Base-by-base conservation (phyloP, 2,888 invertebrate genomes). In the Dicyrtomina minuta region DNA sequence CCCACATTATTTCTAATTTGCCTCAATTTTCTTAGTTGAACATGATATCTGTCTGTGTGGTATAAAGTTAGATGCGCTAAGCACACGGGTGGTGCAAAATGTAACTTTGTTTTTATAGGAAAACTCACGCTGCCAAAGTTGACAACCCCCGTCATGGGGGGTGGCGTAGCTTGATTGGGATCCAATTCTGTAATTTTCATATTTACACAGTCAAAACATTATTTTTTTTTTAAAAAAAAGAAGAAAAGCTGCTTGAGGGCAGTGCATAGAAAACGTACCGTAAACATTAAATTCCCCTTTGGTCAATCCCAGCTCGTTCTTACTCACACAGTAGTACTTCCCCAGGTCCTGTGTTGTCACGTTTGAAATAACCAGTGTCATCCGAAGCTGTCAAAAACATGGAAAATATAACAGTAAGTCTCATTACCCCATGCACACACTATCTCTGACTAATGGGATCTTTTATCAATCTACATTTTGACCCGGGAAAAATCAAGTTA, bases 251-350 rank as follows among this genome's bases (percentile, higher is more conserved):
- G 8, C 3, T 33, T 33, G 33, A 33, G 33, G 8, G 33, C 81
- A 81, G 72, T 13, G 33, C 66, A 68, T 62, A 20, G 17, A 49
- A 20, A 26, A 20, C 58, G 79, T 83, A 88, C 90, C 89, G 79
- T 87, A 86, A 44, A 90, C 81, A 70, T 86, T 86, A 73, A 91
- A 86, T 65, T 85, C 85, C 17, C 92, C 94, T 80, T 88, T 89
- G 0, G 92, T 91, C 55, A 88, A 88, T 75, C 91, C 90, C 26
- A 91, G 84, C 76, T 90, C 90, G 80, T 94, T 95, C 81, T 92
- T 92, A 68, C 89, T 90, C 66, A 92, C 88, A 80, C 95, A 95
- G 80, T 90, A 88, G 82, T 93, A 95, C 73, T 87, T 86, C 17
- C 88, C 88, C 68, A 89, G 86, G 80, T 95, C 94, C 66, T 86